Evolutionary conservation across 2,113 vertebrate species (phyloP).

Genomic region (Entelurus aequoreus): DNA sequence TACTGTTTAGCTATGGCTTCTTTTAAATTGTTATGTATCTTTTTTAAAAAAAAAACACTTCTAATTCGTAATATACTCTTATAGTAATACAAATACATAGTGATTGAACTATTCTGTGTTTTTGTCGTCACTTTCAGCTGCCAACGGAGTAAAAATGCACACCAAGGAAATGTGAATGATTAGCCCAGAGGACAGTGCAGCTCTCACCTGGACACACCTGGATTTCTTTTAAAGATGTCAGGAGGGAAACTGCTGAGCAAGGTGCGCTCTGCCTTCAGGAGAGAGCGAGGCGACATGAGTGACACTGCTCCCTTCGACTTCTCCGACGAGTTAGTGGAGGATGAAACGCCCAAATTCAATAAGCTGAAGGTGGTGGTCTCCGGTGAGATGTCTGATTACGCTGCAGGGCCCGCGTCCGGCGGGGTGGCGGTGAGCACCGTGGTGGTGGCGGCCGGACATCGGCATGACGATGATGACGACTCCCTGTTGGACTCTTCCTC

Average conservation of each 20-base stretch:
- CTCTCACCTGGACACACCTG: neutral
- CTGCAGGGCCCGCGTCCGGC: slow-evolving; percentile 61
- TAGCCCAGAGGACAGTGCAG: neutral
- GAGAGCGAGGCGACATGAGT: slow-evolving; percentile 69
- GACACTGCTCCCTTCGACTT: slow-evolving; percentile 86
- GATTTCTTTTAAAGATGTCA: slow-evolving; percentile 67
- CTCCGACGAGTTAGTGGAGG: slow-evolving; percentile 76
- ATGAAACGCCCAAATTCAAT: slow-evolving; percentile 78
- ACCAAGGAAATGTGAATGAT: slow-evolving; percentile 33
- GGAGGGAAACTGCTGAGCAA: slow-evolving; percentile 73
- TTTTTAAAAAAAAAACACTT: neutral
- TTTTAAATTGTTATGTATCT: neutral
- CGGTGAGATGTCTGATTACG: slow-evolving; percentile 73
- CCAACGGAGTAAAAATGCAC: neutral
- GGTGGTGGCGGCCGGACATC: slow-evolving; percentile 37
- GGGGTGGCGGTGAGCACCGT: slow-evolving; percentile 68
- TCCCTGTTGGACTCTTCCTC: slow-evolving; percentile 73
- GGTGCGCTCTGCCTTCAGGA: slow-evolving; percentile 75
- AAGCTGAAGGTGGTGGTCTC: slow-evolving; percentile 87
- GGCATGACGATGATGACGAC: slow-evolving; percentile 76
- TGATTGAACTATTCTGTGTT: neutral
- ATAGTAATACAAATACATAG: no score
- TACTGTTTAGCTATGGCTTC: slow-evolving; percentile 15
- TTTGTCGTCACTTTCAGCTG: slow-evolving; percentile 16
- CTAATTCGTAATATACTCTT: no score